Base-by-base conservation (phyloP, 2,888 invertebrate genomes). In the Rhagium mordax region DNA sequence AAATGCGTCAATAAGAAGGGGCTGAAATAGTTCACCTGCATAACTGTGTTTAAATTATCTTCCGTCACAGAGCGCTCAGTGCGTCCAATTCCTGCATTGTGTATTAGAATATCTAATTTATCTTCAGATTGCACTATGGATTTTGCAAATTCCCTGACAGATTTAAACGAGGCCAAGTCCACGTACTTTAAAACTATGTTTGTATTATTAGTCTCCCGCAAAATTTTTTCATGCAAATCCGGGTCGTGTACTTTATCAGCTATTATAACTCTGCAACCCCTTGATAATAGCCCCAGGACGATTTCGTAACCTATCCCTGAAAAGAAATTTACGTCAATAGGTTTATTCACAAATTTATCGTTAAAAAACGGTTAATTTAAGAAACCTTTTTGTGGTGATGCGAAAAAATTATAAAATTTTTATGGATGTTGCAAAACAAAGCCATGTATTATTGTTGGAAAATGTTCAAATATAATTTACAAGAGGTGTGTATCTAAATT, bases 21-120 rank as follows among this genome's bases (percentile, higher is more conserved):
- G 4, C 93, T 94, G 80, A 93, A 91, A 81, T 94, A 91, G 79
- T 94, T 94, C 8, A 92, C 90, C 77, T 93, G 93, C 89, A 93
- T 90, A 61, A 90, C 90, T 18, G 88, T 84, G 48, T 93, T 90
- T 47, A 94, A 88, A 0, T 92, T 93, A 78, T 94, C 77, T 60
- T 78, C 78, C 49, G 86, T 92, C 29, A 84, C 84, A 20, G 85
- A 85, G n/a, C 88, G 82, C 0, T 89, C 89, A 6, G 87, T 88
- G 0, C 89, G 88, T 0, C 92, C 92, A 0, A 90, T 88, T 0
- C 92, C 92, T 0, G 93, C 93, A 80, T 93, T 93, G 83, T 93
- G 92, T 7, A 93, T 88, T 20, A 93, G 85, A 10, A 92, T 90
- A 79, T 93, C 91, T 59, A 93, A 80, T 78, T 89, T 89, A 0